These are phyloP conservation scores for Spialia ferax DNA, from an alignment of 2,888 invertebrate species.

Conservation along the genomic window DNA sequence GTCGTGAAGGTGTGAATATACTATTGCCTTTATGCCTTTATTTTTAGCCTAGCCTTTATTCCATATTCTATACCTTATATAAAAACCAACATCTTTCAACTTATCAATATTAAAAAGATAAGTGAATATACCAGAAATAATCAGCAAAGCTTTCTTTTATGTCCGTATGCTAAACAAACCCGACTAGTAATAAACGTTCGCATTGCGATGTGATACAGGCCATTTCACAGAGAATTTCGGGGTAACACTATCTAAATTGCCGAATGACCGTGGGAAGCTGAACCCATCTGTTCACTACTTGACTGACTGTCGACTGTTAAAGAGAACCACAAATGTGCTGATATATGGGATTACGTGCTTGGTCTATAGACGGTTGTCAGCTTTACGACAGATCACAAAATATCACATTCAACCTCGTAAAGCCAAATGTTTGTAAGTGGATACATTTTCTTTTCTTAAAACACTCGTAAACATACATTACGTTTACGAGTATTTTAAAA, in stretches of 20 bases:
- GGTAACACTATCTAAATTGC: slow-evolving; percentile 56
- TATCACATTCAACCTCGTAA: too few species aligned
- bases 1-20: too few species aligned
- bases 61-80: too few species aligned
- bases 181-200: slow-evolving; percentile 11
- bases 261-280: slow-evolving; percentile 56
- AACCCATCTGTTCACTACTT: slow-evolving; percentile 51
- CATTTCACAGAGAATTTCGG: slow-evolving; percentile 31
- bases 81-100: too few species aligned
- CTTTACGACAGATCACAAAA: too few species aligned
- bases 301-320: not conserved
- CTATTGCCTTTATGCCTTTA: too few species aligned
- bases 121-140: not conserved
- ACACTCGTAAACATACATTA: too few species aligned
- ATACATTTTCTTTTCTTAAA: too few species aligned
- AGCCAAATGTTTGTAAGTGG: too few species aligned
- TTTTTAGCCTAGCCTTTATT: too few species aligned
- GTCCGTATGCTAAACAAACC: slow-evolving; percentile 10
- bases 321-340: not conserved
- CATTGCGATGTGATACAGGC: slow-evolving; percentile 18
- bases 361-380: not conserved
- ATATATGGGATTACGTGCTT: not conserved
- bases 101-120: too few species aligned
- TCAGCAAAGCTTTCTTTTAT: not conserved
- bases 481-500: too few species aligned